Percentiles rank a stretch among this genome's conserved stretches.
phyloP scores from a whole-genome alignment of 2,113 vertebrate genomes.

The Gulo gulo region DNA sequence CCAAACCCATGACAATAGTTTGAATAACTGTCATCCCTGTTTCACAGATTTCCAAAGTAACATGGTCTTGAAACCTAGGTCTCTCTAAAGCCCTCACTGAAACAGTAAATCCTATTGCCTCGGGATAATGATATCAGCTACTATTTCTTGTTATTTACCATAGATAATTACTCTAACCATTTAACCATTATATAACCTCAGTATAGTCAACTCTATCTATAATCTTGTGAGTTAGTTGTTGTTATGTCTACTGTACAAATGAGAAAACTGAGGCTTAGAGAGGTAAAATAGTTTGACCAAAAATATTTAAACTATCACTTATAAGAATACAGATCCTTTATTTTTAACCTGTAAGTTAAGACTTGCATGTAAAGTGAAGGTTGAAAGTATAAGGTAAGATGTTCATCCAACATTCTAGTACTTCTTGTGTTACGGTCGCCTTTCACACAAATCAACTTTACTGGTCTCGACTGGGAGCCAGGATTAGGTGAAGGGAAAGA shows the following conservation, averaged over 20 bases:
- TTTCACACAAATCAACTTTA: not conserved
- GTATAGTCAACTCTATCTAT: not conserved
- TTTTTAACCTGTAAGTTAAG: not conserved
- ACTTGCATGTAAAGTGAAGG: not conserved
- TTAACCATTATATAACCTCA: not conserved
- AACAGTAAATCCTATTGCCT: not conserved
- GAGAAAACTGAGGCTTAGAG: not conserved
- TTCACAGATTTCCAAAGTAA: not conserved
- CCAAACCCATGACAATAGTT: not conserved
- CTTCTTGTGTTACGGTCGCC: fast-evolving
- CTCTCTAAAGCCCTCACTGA: not conserved
- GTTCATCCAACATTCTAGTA: not conserved
- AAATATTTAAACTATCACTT: not conserved
- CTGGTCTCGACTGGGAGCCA: not conserved
- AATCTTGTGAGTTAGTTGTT: not conserved
- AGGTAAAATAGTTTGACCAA: not conserved
- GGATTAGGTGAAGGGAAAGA: not conserved
- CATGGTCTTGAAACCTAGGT: not conserved
- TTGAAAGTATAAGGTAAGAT: not conserved
- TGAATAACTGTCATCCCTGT: not conserved
- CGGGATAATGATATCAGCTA: not conserved
- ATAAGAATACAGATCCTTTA: not conserved
- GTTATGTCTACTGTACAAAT: not conserved
- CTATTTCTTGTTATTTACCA: not conserved
- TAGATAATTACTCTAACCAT: not conserved